A percentile compares a stretch with the other conserved stretches of the same genome.
These are phyloP conservation scores for Allophyes oxyacanthae DNA, from an alignment of 2,888 invertebrate genomes.

Conservation along the genomic window DNA sequence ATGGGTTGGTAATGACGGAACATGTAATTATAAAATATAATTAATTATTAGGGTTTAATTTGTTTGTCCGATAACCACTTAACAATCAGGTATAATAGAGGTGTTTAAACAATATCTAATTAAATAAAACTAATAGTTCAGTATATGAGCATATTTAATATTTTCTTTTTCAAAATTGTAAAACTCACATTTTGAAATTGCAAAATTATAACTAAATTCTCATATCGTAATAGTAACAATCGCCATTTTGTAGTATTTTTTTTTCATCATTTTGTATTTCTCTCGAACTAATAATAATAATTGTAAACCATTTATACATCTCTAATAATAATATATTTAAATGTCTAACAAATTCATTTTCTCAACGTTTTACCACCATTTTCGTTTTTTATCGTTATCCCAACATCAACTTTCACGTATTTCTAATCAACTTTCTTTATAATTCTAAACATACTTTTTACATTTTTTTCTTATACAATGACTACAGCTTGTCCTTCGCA, in stretches of 20 bases:
- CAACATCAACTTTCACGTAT: slow-evolving; percentile 85
- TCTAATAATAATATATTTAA: slow-evolving; percentile 89
- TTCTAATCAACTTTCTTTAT: slow-evolving; percentile 85
- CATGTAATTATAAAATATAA: too few species aligned
- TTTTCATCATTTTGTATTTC: slow-evolving; percentile 79
- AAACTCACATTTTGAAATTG: slow-evolving; percentile 90
- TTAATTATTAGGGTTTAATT: too few species aligned
- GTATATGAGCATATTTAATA: slow-evolving; percentile 90
- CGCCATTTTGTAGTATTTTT: slow-evolving; percentile 82
- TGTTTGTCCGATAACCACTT: too few species aligned
- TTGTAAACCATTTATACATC: slow-evolving; percentile 89
- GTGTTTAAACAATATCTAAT: background rate
- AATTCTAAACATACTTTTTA: slow-evolving; percentile 86
- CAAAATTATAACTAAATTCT: slow-evolving; percentile 89
- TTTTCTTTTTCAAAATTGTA: slow-evolving; percentile 89
- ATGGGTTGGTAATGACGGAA: too few species aligned
- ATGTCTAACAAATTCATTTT: slow-evolving; percentile 89
- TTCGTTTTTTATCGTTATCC: slow-evolving; percentile 77
- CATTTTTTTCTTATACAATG: slow-evolving; percentile 80
- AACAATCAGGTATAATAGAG: too few species aligned
- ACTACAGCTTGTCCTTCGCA: slow-evolving; percentile 79
- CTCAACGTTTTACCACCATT: slow-evolving; percentile 83
- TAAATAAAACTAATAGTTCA: slow-evolving; percentile 73
- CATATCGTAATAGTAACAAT: slow-evolving; percentile 89
- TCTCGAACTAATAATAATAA: slow-evolving; percentile 85